Conservation (phyloP, 2,888 invertebrate genomes). For the Zootermopsis nevadensis region DNA sequence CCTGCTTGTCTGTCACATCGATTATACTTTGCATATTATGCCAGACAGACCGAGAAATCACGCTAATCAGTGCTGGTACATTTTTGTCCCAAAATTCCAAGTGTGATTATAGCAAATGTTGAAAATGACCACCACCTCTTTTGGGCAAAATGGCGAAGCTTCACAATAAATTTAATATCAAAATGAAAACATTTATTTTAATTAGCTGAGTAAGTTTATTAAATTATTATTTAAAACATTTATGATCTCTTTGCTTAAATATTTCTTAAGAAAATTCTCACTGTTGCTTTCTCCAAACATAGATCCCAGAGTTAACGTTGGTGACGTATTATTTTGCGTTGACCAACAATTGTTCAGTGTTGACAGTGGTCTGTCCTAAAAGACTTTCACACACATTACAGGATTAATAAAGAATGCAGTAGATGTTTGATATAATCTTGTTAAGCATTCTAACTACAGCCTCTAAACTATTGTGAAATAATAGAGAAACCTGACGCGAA, state of each 20-base stretch:
- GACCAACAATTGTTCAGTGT: background rate
- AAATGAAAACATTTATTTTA: background rate
- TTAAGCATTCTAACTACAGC: background rate
- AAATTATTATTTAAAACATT: background rate
- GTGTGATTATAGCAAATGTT: no score
- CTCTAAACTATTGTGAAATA: background rate
- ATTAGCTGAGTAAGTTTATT: background rate
- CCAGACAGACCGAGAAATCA: no score
- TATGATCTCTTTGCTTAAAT: background rate
- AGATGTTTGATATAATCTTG: background rate
- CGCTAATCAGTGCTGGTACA: no score
- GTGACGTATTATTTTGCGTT: background rate
- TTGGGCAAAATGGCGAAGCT: no score
- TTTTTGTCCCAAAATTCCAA: no score
- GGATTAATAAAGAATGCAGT: conserved; percentile 19
- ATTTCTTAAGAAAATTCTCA: background rate
- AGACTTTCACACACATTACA: conserved; percentile 26
- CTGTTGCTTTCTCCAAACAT: background rate
- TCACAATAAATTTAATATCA: no score
- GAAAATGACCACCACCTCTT: no score
- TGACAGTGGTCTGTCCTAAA: background rate
- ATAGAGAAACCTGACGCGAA: background rate
- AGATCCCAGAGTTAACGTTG: background rate
- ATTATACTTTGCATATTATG: no score
- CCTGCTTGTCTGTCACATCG: no score